These are phyloP conservation scores for Euschistus heros DNA, from an alignment of 1,140 invertebrate species.

Conservation along the genomic window DNA sequence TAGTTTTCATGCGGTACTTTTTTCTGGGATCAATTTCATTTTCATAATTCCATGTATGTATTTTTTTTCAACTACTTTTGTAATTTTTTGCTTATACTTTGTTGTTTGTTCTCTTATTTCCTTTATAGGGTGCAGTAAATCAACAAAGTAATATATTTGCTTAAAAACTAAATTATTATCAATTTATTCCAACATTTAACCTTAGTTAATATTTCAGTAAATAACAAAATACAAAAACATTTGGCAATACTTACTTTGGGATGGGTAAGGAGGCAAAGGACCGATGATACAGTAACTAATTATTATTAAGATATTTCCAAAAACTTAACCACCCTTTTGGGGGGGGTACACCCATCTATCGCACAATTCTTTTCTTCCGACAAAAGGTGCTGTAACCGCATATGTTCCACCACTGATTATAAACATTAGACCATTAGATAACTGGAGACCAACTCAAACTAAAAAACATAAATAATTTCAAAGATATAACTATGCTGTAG, in stretches of 20 bases:
- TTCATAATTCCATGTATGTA: too few relatives aligned
- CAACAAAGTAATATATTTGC: too few relatives aligned
- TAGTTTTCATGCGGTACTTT: too few relatives aligned
- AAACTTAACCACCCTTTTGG: slow-evolving; percentile 29
- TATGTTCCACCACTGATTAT: slow-evolving; percentile 44
- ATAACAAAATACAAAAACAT: not conserved
- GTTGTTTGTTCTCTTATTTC: too few relatives aligned
- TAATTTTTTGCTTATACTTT: too few relatives aligned
- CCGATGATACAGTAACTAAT: slow-evolving; percentile 38
- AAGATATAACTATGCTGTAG: not conserved
- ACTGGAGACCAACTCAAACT: slow-evolving; percentile 43
- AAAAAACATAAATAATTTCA: slow-evolving; percentile 20
- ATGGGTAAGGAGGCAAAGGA: slow-evolving; percentile 34
- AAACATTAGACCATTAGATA: slow-evolving; percentile 42
- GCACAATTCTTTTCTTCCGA: slow-evolving; percentile 38
- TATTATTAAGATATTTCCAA: slow-evolving; percentile 35
- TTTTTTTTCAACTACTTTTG: too few relatives aligned
- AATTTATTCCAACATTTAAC: too few relatives aligned
- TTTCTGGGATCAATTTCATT: too few relatives aligned
- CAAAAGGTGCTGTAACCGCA: slow-evolving; percentile 41
- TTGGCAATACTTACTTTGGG: slow-evolving; percentile 27
- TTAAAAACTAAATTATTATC: too few relatives aligned
- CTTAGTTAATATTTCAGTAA: not conserved
- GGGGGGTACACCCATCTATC: slow-evolving; percentile 33
- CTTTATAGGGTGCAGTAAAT: too few relatives aligned